These are phyloP conservation scores for Myoxocephalus aenaeus DNA, from an alignment of 2,797 vertebrate species.

Conservation along the genomic window DNA sequence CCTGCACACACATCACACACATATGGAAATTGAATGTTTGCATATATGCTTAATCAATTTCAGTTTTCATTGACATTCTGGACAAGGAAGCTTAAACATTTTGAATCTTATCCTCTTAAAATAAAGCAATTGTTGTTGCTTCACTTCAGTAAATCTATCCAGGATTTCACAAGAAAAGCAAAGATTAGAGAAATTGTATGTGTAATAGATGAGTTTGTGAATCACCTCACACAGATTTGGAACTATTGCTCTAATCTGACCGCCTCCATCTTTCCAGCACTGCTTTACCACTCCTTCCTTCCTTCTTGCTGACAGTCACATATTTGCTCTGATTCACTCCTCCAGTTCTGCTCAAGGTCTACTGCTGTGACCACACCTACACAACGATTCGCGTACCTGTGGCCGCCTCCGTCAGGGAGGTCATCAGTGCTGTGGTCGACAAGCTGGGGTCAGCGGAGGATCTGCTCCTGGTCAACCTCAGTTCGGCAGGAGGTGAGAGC, in stretches of 20 bases:
- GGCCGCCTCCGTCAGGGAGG: slow-evolving; percentile 91
- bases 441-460: slow-evolving; percentile 95
- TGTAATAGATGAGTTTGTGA: background rate
- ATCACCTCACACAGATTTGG: background rate
- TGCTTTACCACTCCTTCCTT: background rate
- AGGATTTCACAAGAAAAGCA: background rate
- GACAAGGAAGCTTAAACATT: background rate
- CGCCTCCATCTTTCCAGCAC: background rate
- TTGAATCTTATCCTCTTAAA: background rate
- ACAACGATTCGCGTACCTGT: slow-evolving; percentile 94
- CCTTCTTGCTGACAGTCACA: slow-evolving; percentile 11
- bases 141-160: background rate
- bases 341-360: slow-evolving; percentile 97
- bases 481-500: slow-evolving; percentile 94
- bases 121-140: background rate
- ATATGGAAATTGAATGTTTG: background rate
- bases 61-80: background rate
- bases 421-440: slow-evolving; percentile 92
- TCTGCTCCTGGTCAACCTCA: slow-evolving; percentile 93
- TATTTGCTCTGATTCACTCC: slow-evolving; percentile 43
- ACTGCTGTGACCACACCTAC: slow-evolving; percentile 97
- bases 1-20: background rate
- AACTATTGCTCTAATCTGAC: background rate
- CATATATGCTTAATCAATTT: background rate
- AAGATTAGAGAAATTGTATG: background rate